Evolutionary conservation across 53 echinoderm and acorn worm genomes (phyloP), one percentile per base, ranked within the genome.

Genomic region (Echinometra lucunter): DNA sequence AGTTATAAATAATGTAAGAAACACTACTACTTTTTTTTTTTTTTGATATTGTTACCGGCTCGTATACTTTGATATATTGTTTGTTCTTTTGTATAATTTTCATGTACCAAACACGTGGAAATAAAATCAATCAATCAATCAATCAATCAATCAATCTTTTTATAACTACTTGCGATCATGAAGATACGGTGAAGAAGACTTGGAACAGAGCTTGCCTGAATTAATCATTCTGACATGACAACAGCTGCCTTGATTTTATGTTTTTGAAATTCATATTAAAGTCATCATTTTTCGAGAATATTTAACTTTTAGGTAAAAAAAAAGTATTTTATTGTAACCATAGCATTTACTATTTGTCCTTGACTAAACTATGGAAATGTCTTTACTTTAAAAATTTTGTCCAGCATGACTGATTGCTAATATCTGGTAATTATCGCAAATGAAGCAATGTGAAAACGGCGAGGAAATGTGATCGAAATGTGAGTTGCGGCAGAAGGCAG

Each of bases 391-490:
- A 56, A n/a, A n/a, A n/a, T n/a, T 13, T 53, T 53, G 13, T 53
- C 8, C 2, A 53, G 13, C 30, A 35, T 34, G 19, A 88, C 0
- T 88, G 88, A 28, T 45, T 88, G 88, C 83, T 83, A 45, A 83
- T 53, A 56, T 30, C 55, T 88, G 88, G 55, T 88, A 88, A 88
- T 88, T 88, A 88, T 88, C 56, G 55, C 11, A 53, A 88, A 88
- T 88, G 55, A 88, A 56, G 55, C 55, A 53, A 88, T 88, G 88
- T 19, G 88, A 88, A 88, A 49, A 55, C 28, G 21, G 53, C 42
- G 63, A 90, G n/a, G 63, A 66, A 63, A 63, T 60, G 60, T 91
- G 91, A 91, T 91, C 91, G 47, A 70, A 69, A 66, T 91, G 15
- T 66, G 66, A 3, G 89, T 60, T 35, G 35, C 35, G 58, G 89